A percentile compares a stretch with the other conserved stretches of the same genome.
phyloP scores from a whole-genome alignment of 2,888 invertebrate species.

The Pyrgus malvae region DNA sequence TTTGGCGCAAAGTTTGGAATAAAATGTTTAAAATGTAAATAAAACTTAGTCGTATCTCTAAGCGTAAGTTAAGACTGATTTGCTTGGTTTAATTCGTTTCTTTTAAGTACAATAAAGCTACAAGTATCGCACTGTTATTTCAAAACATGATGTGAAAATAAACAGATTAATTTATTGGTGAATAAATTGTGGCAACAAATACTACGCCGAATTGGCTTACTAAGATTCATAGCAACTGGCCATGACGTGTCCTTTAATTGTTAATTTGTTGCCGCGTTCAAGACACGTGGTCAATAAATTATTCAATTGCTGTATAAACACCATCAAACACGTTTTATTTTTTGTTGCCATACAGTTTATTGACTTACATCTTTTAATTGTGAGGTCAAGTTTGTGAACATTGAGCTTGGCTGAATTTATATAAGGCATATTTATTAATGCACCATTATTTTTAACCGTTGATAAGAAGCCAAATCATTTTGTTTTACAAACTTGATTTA shows the following conservation, averaged over 20 bases:
- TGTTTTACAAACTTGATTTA: conserved; percentile 21
- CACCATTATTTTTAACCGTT: conserved; percentile 20
- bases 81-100: conserved; percentile 46
- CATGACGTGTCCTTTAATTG: too few species aligned
- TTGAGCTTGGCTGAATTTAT: conserved; percentile 12
- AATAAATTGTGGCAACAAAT: too few species aligned
- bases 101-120: conserved; percentile 30
- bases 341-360: neutral
- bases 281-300: too few species aligned
- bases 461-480: conserved; percentile 9
- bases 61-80: conserved; percentile 78
- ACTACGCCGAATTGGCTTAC: too few species aligned
- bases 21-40: conserved; percentile 58
- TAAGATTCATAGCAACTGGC: too few species aligned
- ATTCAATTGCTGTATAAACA: too few species aligned
- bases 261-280: too few species aligned
- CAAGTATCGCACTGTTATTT: neutral
- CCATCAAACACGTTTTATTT: too few species aligned
- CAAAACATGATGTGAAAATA: neutral
- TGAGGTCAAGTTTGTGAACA: conserved; percentile 15
- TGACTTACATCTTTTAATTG: neutral
- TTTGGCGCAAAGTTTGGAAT: conserved; percentile 41
- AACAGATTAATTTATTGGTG: too few species aligned
- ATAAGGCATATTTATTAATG: conserved; percentile 28
- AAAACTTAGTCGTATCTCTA: conserved; percentile 62